Evolutionary conservation across 2,113 vertebrate genomes (phyloP), one percentile per base, ranked within the genome.

Genomic region (Periophthalmodon schlosseri): DNA sequence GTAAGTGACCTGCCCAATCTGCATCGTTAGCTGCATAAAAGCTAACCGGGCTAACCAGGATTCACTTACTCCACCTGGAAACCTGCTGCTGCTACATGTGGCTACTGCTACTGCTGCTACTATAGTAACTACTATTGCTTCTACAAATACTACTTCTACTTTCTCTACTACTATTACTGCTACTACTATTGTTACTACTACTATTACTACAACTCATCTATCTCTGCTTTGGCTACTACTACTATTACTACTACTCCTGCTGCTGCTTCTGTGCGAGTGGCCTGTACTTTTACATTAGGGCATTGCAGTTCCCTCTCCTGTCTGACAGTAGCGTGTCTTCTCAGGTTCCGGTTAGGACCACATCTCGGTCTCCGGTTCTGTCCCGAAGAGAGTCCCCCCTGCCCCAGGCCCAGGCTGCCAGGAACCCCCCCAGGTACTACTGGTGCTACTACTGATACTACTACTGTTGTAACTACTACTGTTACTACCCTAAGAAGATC

Each of bases 331-430:
- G 5, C 67, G 24, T 78, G 82, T 33, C 78, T 4, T 78, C 52
- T 5, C 78, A 94, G 93, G 93, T 94, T 69, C 96, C 96, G 0
- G 95, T 98, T 77, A 96, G 97, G 94, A 97, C 97, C 50, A 98
- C 96, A 0, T 98, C 97, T 67, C 94, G 97, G 73, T 99, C 97
- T 18, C 97, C 97, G 10, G 97, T 99, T 5, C 87, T 98, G 83
- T 97, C 96, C 20, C 96, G 96, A 33, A 93, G 96, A 65, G 97
- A 99, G 86, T 97, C 96, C 61, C 96, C 97, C 1, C 93, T 97
- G 80, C 97, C 97, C 1, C 96, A 96, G 85, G 96, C 86, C 90
- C 95, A 95, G 86, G 94, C 87, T 15, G 95, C 92, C 86, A 96
- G 96, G 84, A 98, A 91, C 70, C 94, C 94, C 33, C 95, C 94